A percentile compares a stretch with the other conserved stretches of the same genome.
phyloP scores from a whole-genome alignment of 2,113 vertebrate species.

The Neolamprologus tretocephalus region DNA sequence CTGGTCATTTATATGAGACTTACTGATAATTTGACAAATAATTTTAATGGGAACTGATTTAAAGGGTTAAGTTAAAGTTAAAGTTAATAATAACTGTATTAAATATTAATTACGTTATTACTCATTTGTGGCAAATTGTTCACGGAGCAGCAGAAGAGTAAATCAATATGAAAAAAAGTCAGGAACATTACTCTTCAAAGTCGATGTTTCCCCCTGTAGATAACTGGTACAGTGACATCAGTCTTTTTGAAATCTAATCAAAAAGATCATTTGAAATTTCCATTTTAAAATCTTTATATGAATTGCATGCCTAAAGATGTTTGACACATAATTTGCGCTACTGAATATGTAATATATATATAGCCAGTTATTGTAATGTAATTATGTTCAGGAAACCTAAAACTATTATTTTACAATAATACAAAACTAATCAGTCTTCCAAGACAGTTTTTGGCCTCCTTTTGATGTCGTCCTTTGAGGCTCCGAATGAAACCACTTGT shows the following conservation, averaged over 20 bases:
- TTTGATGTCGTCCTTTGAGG: not conserved
- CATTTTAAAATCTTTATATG: not conserved
- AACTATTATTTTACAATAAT: not conserved
- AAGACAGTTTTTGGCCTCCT: not conserved
- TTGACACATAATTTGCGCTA: not conserved
- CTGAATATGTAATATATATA: not conserved
- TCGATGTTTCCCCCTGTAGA: not conserved
- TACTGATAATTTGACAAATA: not conserved
- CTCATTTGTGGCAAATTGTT: not conserved
- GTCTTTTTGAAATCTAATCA: not conserved
- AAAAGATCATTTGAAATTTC: not conserved
- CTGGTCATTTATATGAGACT: not conserved
- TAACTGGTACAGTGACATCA: not conserved
- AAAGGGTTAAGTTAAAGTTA: accelerated
- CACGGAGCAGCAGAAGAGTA: not conserved
- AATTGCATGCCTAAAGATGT: not conserved
- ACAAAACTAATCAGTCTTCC: not conserved
- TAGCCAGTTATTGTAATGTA: not conserved
- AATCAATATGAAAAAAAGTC: not conserved
- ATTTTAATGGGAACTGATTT: not conserved
- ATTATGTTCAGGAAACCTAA: not conserved
- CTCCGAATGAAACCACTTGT: not conserved
- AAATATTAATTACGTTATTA: not conserved
- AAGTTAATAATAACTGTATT: not conserved
- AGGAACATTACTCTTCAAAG: not conserved